Base-by-base conservation (phyloP, 2,888 invertebrate species). In the Trachelus iudaicus region DNA sequence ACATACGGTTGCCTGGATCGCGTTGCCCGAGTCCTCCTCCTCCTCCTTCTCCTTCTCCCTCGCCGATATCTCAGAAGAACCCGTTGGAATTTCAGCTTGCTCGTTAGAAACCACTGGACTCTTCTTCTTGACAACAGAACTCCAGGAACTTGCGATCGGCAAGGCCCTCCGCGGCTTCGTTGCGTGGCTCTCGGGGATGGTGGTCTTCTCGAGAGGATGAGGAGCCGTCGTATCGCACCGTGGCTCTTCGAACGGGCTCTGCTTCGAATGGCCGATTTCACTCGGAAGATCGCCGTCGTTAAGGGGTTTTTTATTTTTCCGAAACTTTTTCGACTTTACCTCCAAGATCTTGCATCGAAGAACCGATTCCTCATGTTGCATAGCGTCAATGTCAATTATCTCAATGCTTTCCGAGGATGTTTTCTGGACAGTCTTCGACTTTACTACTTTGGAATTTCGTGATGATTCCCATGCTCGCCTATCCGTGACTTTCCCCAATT, bases 371-470 rank as follows among this genome's bases (percentile, higher is more conserved):
- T 86, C 86, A 75, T 87, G 88, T 33, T 87, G 87, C 87, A 87
- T 85, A 31, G 90, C 88, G 77, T 90, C 89, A 40, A 90, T 88
- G 75, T 90, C 89, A 75, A 90, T 89, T 34, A 90, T 89, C 76
- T 90, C 89, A 30, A 89, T 84, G 37, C 84, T 85, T 1, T 82
- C 82, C 11, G 81, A 77, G 34, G 78, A 68, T 3, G 75, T 71
- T 30, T 78, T 78, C 23, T 34, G 34, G n/a, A 78, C 35, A 4
- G 33, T 1, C 34, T 71, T 73, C 15, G 37, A 37, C 3, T 75
- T 73, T 31, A 69, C 75, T 31, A 69, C 75, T 23, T 71, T 56
- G 23, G 69, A 73, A n/a, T 37, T 71, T 11, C 78, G 75, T 13
- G 73, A 69, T 4, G 68, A 13, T 35, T 69, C 71, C 3, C 71